Evolutionary conservation across 2,113 vertebrate species (phyloP).

Genomic region (Trachemys scripta): DNA sequence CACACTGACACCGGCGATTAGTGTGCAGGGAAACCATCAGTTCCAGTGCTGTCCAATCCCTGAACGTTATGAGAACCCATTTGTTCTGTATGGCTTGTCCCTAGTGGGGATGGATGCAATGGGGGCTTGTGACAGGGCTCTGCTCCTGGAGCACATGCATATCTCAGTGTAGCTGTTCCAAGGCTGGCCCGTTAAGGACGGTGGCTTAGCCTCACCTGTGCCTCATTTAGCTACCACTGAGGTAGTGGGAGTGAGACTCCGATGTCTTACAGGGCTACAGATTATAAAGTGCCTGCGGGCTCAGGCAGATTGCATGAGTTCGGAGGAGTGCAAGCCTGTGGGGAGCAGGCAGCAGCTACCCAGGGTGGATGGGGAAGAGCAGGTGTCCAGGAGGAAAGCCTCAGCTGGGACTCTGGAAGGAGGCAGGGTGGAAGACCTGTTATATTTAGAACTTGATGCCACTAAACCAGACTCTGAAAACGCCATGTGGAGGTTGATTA

Average conservation of each 20-base stretch:
- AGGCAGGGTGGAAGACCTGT: background rate
- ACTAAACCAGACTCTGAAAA: background rate
- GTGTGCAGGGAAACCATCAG: background rate
- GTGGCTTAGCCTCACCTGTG: background rate
- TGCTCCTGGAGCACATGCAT: background rate
- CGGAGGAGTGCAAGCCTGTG: background rate
- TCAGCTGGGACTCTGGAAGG: background rate
- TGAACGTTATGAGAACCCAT: background rate
- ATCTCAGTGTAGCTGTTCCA: background rate
- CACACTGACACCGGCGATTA: rapidly evolving
- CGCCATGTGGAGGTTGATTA: background rate
- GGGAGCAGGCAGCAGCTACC: background rate
- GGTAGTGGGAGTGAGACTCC: background rate
- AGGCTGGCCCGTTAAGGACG: background rate
- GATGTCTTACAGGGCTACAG: background rate
- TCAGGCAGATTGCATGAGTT: background rate
- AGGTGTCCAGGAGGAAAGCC: background rate
- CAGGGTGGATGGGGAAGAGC: background rate
- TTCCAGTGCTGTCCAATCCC: background rate
- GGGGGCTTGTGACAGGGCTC: background rate
- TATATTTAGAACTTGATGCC: background rate
- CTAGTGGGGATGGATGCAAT: background rate
- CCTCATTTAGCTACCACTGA: background rate
- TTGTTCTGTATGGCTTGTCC: background rate
- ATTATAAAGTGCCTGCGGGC: background rate